Evolutionary conservation across 2,888 invertebrate genomes (phyloP).

Genomic region (Tetranychus piercei): DNA sequence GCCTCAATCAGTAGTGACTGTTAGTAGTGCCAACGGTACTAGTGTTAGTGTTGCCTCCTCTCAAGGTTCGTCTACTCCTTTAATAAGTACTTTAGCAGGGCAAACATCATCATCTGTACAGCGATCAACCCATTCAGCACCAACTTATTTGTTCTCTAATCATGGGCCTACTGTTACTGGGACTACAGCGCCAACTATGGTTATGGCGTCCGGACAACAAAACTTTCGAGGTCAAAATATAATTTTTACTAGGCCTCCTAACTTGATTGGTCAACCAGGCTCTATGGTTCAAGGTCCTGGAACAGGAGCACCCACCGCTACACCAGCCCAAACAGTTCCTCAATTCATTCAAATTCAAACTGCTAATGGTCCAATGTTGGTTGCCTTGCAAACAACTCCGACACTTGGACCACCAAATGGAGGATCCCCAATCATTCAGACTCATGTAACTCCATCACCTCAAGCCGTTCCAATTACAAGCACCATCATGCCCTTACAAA

Average conservation of each 20-base stretch:
- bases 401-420: slow-evolving; percentile 5
- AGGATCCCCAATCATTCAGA: slow-evolving; percentile 41
- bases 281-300: slow-evolving; percentile 21
- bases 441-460: slow-evolving; percentile 33
- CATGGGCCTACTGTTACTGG: slow-evolving; percentile 21
- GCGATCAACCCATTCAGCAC: slow-evolving; percentile 12
- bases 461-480: slow-evolving; percentile 34
- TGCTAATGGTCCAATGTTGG: slow-evolving; percentile 36
- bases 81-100: slow-evolving; percentile 6
- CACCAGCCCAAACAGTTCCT: slow-evolving; percentile 6
- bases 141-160: slow-evolving; percentile 21
- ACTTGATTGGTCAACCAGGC: slow-evolving; percentile 22
- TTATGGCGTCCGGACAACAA: slow-evolving; percentile 22
- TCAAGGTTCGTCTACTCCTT: neutral
- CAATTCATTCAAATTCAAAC: slow-evolving; percentile 39
- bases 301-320: slow-evolving; percentile 5
- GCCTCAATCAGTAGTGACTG: neutral
- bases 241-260: slow-evolving; percentile 19
- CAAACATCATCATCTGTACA: slow-evolving; percentile 5
- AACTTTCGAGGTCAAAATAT: slow-evolving; percentile 16
- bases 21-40: slow-evolving; percentile 4
- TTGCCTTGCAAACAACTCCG: slow-evolving; percentile 31
- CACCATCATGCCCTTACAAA: slow-evolving; percentile 17
- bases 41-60: slow-evolving; percentile 15
- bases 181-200: slow-evolving; percentile 19